These are phyloP conservation scores for Lampris megalopsis DNA, from an alignment of 2,113 vertebrate genomes.

Conservation along the genomic window DNA sequence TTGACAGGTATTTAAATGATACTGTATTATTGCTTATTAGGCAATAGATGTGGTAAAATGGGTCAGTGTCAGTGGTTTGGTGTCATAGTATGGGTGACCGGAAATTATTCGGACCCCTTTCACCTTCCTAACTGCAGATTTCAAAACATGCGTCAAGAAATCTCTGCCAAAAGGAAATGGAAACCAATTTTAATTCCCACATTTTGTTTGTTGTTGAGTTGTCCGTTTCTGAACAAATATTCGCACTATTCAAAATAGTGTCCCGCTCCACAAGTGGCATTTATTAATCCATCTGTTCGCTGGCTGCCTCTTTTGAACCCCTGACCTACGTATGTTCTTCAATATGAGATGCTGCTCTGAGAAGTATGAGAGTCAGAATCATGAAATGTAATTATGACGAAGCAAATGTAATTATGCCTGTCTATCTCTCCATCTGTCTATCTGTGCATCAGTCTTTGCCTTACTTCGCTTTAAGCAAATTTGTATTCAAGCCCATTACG, in stretches of 20 bases:
- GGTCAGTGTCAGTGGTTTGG: slow-evolving; percentile 15
- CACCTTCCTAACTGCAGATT: slow-evolving; percentile 19
- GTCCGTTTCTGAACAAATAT: background rate
- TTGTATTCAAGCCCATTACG: too few relatives aligned
- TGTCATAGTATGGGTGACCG: background rate
- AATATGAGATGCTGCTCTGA: too few relatives aligned
- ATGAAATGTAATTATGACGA: too few relatives aligned
- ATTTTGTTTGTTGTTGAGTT: background rate
- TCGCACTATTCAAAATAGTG: background rate
- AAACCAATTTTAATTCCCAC: background rate
- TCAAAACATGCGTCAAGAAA: slow-evolving; percentile 27
- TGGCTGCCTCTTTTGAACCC: too few relatives aligned
- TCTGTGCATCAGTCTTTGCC: too few relatives aligned
- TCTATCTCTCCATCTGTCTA: too few relatives aligned
- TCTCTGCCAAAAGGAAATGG: slow-evolving; percentile 3
- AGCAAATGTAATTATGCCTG: too few relatives aligned
- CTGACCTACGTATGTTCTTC: too few relatives aligned
- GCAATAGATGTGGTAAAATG: slow-evolving; percentile 10
- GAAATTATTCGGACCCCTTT: slow-evolving; percentile 33
- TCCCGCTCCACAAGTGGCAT: background rate
- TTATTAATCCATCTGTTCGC: too few relatives aligned
- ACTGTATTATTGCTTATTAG: slow-evolving; percentile 8
- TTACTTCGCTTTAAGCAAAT: too few relatives aligned
- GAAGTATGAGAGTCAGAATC: too few relatives aligned
- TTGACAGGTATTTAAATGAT: slow-evolving; percentile 52